Conservation (phyloP, 2,113 vertebrate species). For the Gulo gulo region DNA sequence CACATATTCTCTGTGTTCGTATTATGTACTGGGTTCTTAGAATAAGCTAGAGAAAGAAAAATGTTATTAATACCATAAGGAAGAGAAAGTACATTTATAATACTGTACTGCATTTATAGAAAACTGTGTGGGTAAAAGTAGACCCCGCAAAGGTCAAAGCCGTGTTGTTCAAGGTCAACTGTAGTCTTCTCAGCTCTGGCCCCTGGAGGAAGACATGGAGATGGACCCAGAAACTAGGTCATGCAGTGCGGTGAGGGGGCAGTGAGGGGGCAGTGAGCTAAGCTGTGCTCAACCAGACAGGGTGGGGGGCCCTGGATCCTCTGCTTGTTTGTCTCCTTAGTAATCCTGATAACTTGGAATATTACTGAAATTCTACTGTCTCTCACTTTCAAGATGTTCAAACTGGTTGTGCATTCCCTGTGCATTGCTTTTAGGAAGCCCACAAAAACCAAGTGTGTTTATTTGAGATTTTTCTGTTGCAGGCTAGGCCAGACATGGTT, state of each 20-base stretch:
- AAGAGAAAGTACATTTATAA: not conserved
- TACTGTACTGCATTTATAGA: not conserved
- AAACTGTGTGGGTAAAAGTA: not conserved
- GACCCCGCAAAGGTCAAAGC: not conserved
- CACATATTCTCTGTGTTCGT: not conserved
- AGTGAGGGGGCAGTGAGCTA: not conserved
- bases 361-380: not conserved
- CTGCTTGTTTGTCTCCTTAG: not conserved
- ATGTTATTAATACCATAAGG: not conserved
- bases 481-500: not conserved
- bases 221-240: not conserved
- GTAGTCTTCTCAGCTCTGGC: not conserved
- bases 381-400: not conserved
- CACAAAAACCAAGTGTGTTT: not conserved
- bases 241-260: accelerated
- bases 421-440: not conserved
- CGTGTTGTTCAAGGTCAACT: not conserved
- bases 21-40: not conserved
- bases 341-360: not conserved
- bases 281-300: not conserved
- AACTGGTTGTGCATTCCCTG: not conserved
- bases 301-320: accelerated
- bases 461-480: slow-evolving; percentile 26
- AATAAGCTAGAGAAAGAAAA: not conserved
- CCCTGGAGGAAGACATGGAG: not conserved